Base-by-base conservation (phyloP, 1,140 invertebrate genomes). In the Pseudomyrmex sp. region DNA sequence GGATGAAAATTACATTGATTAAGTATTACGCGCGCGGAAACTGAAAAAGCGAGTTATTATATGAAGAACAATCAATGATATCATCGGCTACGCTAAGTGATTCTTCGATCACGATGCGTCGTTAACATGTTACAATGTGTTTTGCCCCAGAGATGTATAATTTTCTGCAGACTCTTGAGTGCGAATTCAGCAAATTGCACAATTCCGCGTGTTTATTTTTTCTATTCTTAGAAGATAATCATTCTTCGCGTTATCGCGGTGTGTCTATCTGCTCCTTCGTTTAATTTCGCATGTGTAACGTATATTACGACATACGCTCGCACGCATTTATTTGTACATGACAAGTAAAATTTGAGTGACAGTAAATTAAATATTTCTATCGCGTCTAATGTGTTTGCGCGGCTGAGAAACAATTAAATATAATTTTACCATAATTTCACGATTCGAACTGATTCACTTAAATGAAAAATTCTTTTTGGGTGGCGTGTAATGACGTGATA, bases 191-290 rank as follows among this genome's bases (percentile, higher is more conserved):
- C 35, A 54, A 54, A 48, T 72, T 84, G 50, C 76, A 62, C 65
- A 86, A 73, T 50, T n/a, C 52, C 46, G n/a, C 50, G 13, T 48
- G 63, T 50, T 52, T 69, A 73, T 66, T 46, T 44, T n/a, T 5
- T 86, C 35, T 35, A 35, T 35, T 86, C 86, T 61, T 54, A 56
- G 86, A 87, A 86, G 1, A n/a, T 20, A 9, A 61, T 62, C 65
- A 44, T 83, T 59, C 63, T 56, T 82, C 23, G 1, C n/a, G 13
- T 0, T 56, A 52, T 79, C 66, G 20, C 15, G 7, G 15, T 50
- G 3, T 48, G 58, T 70, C 35, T 54, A 52, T 35, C n/a, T 50
- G 48, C 62, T 75, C 54, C 65, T 4, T 54, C 18, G 12, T 26
- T 58, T 77, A 75, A 82, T 76, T 87, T 76, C 10, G 54, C 63